A percentile compares a stretch with the other conserved stretches of the same genome.
Evolutionary conservation across 2,888 invertebrate species (phyloP).

Genomic region (Eudemis profundana): DNA sequence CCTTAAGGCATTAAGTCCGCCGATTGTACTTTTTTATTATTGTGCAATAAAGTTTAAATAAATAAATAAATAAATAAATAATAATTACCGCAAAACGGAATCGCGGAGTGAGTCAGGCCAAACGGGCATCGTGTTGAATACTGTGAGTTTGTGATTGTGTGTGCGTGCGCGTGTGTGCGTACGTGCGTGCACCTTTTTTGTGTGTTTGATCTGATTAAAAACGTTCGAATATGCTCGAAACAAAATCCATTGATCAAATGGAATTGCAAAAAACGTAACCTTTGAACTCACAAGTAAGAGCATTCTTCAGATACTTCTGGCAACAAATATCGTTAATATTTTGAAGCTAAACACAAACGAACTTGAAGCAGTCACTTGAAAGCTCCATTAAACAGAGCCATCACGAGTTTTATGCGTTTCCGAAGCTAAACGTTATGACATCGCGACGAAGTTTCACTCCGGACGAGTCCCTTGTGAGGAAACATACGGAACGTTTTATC

Average conservation of each 20-base stretch:
- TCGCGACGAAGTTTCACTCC: conserved; percentile 52
- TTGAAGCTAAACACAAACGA: conserved; percentile 33
- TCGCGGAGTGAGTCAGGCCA: no score
- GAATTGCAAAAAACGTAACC: background rate
- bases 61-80: no score
- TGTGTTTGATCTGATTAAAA: no score
- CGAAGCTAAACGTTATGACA: conserved; percentile 55
- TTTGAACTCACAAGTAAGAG: conserved; percentile 15
- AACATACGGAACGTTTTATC: conserved; percentile 11
- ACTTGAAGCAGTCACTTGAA: conserved; percentile 44
- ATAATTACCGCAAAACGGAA: no score
- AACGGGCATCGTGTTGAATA: no score
- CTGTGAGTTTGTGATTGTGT: no score
- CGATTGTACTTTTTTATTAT: no score
- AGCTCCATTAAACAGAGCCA: conserved; percentile 46
- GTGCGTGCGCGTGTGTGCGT: no score
- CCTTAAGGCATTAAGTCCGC: no score
- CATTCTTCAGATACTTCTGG: conserved; percentile 21
- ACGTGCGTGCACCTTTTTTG: no score
- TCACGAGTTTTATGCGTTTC: conserved; percentile 47
- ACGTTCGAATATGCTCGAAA: no score
- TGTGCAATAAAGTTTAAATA: no score
- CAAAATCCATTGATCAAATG: background rate
- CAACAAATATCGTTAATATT: conserved; percentile 41
- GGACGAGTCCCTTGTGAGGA: conserved; percentile 31